phyloP scores from a whole-genome alignment of 2,797 vertebrate species.

The Nasua narica region DNA sequence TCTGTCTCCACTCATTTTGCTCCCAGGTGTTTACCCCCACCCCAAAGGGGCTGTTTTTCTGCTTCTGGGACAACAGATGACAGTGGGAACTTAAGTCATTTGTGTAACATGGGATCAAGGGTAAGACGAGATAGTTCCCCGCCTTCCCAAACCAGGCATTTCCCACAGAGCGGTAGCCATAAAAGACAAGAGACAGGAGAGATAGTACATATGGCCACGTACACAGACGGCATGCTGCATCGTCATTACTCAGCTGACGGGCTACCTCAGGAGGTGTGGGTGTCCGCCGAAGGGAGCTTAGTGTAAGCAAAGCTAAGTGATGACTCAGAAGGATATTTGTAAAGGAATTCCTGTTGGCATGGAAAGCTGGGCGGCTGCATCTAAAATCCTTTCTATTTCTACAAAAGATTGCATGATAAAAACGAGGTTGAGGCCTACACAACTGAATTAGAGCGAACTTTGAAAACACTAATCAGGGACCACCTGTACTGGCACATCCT shows the following conservation, averaged over 20 bases:
- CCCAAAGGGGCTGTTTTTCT: neutral
- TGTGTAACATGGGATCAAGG: neutral
- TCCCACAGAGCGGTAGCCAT: neutral
- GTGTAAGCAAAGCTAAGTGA: neutral
- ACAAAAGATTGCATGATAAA: neutral
- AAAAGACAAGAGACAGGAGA: neutral
- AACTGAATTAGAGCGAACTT: neutral
- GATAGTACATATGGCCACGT: neutral
- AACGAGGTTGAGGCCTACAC: neutral
- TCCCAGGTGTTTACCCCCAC: neutral
- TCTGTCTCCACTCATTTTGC: neutral
- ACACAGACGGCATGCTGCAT: fast-evolving
- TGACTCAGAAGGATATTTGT: neutral
- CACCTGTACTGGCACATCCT: neutral
- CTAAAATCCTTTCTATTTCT: neutral
- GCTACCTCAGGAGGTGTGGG: neutral
- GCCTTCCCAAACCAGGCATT: neutral
- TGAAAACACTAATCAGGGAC: too few relatives aligned
- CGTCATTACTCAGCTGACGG: neutral
- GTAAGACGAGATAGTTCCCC: neutral
- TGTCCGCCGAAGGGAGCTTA: neutral
- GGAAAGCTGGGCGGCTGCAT: neutral
- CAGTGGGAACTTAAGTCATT: neutral
- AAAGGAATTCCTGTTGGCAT: neutral
- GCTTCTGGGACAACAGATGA: neutral